phyloP scores from a whole-genome alignment of 2,797 vertebrate genomes.

The Kryptopterus vitreolus region DNA sequence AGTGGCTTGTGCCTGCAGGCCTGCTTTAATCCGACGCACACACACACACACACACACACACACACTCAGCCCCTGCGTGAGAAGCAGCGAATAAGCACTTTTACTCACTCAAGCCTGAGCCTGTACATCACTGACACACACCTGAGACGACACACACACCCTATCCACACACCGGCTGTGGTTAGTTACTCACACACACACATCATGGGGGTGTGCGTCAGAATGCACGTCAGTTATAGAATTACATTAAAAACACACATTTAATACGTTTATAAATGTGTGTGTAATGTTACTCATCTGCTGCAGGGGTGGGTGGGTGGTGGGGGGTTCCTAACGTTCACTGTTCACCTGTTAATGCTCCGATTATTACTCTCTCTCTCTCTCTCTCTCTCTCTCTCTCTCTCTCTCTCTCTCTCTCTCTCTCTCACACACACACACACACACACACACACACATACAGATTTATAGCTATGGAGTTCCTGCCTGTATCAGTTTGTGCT shows the following conservation, averaged over 20 bases:
- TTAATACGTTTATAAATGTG: not conserved
- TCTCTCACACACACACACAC: too few relatives aligned
- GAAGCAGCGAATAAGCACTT: conserved; percentile 21
- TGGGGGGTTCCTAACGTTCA: too few relatives aligned
- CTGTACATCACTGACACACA: conserved; percentile 12
- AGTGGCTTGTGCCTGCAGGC: not conserved
- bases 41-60: conserved; percentile 21
- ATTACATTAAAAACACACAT: not conserved
- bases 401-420: too few relatives aligned
- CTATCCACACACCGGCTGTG: not conserved
- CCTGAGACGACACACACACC: not conserved
- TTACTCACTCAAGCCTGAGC: not conserved
- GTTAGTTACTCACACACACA: not conserved
- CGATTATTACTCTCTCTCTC: too few relatives aligned
- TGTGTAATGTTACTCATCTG: not conserved
- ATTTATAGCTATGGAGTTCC: too few relatives aligned
- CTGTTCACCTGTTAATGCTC: too few relatives aligned
- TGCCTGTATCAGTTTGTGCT: too few relatives aligned
- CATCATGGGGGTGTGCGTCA: not conserved
- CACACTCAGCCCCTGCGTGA: conserved; percentile 14
- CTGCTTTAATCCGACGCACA: conserved; percentile 13
- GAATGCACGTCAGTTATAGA: not conserved
- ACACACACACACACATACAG: too few relatives aligned
- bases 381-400: too few relatives aligned
- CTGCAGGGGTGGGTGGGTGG: not conserved